These are phyloP conservation scores for Fistularia commersonii DNA, from an alignment of 2,797 vertebrate genomes.

Conservation along the genomic window DNA sequence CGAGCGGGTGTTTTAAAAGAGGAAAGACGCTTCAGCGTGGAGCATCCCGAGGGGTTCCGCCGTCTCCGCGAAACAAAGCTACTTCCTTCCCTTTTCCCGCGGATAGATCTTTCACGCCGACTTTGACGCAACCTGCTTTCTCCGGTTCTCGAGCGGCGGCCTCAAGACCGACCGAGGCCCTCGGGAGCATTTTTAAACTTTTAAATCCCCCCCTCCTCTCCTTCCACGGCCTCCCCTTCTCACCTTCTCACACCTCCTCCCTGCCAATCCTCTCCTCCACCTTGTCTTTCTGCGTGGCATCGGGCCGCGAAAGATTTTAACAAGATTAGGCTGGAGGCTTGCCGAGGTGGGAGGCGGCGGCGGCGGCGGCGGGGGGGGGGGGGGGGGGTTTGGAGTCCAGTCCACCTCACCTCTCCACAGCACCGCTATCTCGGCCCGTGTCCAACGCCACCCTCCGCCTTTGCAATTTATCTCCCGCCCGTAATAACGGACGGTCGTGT, in stretches of 20 bases:
- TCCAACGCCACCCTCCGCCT: too few relatives aligned
- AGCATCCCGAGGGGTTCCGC: too few relatives aligned
- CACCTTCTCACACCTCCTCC: conserved; percentile 15
- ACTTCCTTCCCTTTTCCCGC: conserved; percentile 9
- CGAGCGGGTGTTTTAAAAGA: too few relatives aligned
- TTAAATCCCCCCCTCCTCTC: conserved; percentile 42
- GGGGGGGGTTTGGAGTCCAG: too few relatives aligned
- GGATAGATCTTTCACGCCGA: conserved; percentile 30
- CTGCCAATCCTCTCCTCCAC: conserved; percentile 20
- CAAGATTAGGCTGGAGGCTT: conserved; percentile 58
- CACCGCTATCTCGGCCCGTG: too few relatives aligned
- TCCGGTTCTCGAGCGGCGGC: conserved; percentile 53
- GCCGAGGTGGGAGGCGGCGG: background rate
- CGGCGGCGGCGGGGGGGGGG: too few relatives aligned
- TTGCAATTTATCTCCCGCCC: too few relatives aligned
- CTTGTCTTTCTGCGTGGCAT: conserved; percentile 40
- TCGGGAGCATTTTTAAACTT: conserved; percentile 51
- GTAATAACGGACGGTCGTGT: too few relatives aligned
- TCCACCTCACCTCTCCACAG: background rate
- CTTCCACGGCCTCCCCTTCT: conserved; percentile 20
- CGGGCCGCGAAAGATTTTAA: conserved; percentile 59
- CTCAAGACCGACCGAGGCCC: conserved; percentile 53
- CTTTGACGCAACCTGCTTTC: conserved; percentile 40
- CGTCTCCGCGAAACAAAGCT: conserved; percentile 7
- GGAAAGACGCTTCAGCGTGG: too few relatives aligned